A percentile compares a stretch with the other conserved stretches of the same genome.
These are phyloP conservation scores for Oryzaephilus surinamensis DNA, from an alignment of 1,140 invertebrate species.

Conservation along the genomic window DNA sequence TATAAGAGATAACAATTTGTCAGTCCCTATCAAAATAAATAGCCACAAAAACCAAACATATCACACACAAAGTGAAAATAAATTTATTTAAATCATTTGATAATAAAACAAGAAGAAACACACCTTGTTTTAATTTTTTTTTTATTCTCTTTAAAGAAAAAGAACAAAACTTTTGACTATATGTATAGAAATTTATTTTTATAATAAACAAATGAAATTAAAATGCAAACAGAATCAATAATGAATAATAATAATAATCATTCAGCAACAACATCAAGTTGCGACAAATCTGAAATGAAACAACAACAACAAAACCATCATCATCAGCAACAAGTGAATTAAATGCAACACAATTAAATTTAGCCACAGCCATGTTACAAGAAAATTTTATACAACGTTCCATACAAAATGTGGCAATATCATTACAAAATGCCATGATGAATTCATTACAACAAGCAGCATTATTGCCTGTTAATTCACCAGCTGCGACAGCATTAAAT, in stretches of 20 bases:
- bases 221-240: slow-evolving; percentile 30
- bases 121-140: no score
- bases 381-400: slow-evolving; percentile 45
- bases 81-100: no score
- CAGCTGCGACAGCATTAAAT: slow-evolving; percentile 66
- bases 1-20: no score
- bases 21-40: no score
- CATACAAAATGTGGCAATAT: slow-evolving; percentile 58
- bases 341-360: slow-evolving; percentile 30
- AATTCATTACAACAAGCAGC: slow-evolving; percentile 64
- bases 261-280: slow-evolving; percentile 21
- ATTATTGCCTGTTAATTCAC: slow-evolving; percentile 61
- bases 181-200: no score
- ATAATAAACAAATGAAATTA: no score
- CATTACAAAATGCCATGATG: slow-evolving; percentile 65
- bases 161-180: no score
- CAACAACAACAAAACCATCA: slow-evolving; percentile 4
- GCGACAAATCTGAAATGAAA: slow-evolving; percentile 16
- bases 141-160: no score
- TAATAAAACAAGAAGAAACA: no score
- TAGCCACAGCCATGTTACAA: slow-evolving; percentile 37
- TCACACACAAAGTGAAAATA: no score
- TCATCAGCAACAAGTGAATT: slow-evolving; percentile 1
- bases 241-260: no score
- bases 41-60: no score